Evolutionary conservation across 2,113 vertebrate species (phyloP).

Genomic region (Lethenteron reissneri): DNA sequence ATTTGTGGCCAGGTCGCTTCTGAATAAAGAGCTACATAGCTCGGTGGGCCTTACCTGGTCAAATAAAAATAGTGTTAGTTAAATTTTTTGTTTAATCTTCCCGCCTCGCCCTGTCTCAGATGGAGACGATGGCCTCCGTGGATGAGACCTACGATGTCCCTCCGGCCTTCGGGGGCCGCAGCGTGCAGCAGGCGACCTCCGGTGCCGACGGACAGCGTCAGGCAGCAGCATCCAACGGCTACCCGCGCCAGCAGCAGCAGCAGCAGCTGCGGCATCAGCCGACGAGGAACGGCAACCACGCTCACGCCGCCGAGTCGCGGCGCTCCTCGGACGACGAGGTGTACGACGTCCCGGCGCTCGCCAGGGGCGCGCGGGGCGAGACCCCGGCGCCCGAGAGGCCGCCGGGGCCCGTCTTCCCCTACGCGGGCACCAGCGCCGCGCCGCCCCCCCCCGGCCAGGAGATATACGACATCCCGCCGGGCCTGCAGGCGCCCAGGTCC

Average conservation of each 20-base stretch:
- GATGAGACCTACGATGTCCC: slow-evolving; percentile 22
- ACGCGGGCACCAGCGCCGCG: neutral
- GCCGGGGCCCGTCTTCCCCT: slow-evolving; percentile 13
- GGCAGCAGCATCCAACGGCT: slow-evolving; percentile 7
- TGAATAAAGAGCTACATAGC: too few species aligned
- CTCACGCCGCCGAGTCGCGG: too few species aligned
- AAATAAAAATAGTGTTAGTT: too few species aligned
- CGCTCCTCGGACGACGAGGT: slow-evolving; percentile 21
- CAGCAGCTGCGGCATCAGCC: too few species aligned
- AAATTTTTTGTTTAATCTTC: too few species aligned
- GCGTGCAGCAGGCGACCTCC: neutral
- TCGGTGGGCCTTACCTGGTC: too few species aligned
- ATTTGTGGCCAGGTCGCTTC: too few species aligned
- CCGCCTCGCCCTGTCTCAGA: too few species aligned
- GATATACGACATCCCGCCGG: slow-evolving; percentile 2
- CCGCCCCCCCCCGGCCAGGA: neutral
- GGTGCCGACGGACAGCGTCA: neutral
- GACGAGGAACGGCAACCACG: too few species aligned
- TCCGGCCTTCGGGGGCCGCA: slow-evolving; percentile 11
- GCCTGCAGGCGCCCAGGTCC: slow-evolving; percentile 5
- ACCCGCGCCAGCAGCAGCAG: too few species aligned
- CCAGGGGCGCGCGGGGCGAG: slow-evolving; percentile 8
- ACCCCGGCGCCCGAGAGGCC: too few species aligned
- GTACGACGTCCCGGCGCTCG: slow-evolving; percentile 33
- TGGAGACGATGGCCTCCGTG: slow-evolving; percentile 5